A percentile compares a stretch with the other conserved stretches of the same genome.
Conservation (phyloP, 2,113 vertebrate genomes). For the Morone chrysops region DNA sequence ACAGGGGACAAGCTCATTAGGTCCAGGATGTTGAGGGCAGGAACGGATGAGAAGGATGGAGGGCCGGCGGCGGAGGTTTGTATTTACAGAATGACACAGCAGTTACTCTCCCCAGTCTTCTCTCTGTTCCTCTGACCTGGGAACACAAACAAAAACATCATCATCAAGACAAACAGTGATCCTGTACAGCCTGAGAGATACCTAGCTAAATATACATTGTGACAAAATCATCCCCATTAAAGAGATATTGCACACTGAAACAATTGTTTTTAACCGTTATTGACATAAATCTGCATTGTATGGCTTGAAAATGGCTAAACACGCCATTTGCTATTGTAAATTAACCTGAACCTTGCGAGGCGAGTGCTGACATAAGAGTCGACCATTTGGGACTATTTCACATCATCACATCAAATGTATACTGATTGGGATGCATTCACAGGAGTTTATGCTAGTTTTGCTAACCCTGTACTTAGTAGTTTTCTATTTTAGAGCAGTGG, state of each 20-base stretch:
- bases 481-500: too few species aligned
- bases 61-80: slow-evolving; percentile 72
- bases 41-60: slow-evolving; percentile 70
- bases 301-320: too few species aligned
- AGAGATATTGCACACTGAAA: not conserved
- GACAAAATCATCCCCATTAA: not conserved
- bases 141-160: slow-evolving; percentile 20
- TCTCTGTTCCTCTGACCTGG: slow-evolving; percentile 98
- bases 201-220: not conserved
- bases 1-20: slow-evolving; percentile 75
- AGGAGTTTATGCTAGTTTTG: too few species aligned
- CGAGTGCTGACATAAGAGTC: too few species aligned
- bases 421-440: too few species aligned
- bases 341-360: too few species aligned
- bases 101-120: slow-evolving; percentile 99
- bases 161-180: slow-evolving; percentile 18
- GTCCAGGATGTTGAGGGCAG: slow-evolving; percentile 62
- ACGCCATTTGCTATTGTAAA: too few species aligned
- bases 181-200: not conserved
- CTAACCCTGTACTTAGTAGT: too few species aligned
- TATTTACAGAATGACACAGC: slow-evolving; percentile 97
- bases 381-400: too few species aligned
- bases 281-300: too few species aligned
- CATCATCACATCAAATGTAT: too few species aligned
- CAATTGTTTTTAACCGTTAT: too few species aligned